A percentile compares a stretch with the other conserved stretches of the same genome.
Conservation (phyloP, 1,140 invertebrate genomes). For the Zeugodacus cucurbitae region DNA sequence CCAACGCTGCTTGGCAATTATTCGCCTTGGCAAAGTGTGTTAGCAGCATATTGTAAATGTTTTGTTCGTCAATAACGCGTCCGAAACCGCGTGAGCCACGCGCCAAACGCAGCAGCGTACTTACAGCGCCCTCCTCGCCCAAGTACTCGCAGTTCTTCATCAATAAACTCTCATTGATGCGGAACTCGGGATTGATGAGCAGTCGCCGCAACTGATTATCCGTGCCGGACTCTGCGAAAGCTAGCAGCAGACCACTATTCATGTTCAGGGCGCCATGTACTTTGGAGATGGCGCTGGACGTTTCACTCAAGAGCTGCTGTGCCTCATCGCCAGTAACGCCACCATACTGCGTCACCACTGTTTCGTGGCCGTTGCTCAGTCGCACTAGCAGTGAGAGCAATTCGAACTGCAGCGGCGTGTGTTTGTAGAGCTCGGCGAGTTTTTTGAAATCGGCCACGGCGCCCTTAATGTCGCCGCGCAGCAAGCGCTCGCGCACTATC, state of each 20-base stretch:
- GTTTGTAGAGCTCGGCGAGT: slow-evolving; percentile 59
- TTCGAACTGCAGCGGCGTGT: slow-evolving; percentile 68
- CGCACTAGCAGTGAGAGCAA: slow-evolving; percentile 65
- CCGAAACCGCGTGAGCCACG: slow-evolving; percentile 55
- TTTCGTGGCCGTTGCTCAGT: slow-evolving; percentile 52
- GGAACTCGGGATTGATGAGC: slow-evolving; percentile 63
- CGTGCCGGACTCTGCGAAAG: slow-evolving; percentile 65
- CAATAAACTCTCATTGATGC: slow-evolving; percentile 58
- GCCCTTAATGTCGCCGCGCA: slow-evolving; percentile 61
- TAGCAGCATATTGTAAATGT: slow-evolving; percentile 66
- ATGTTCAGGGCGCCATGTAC: slow-evolving; percentile 63
- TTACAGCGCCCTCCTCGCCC: slow-evolving; percentile 57
- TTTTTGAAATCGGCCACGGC: slow-evolving; percentile 64
- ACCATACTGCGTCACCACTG: slow-evolving; percentile 46
- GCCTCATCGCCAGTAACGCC: slow-evolving; percentile 43
- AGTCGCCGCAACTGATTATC: slow-evolving; percentile 63
- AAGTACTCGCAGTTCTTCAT: slow-evolving; percentile 60
- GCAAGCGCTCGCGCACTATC: slow-evolving; percentile 66
- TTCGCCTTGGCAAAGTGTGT: slow-evolving; percentile 64
- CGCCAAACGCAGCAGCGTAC: slow-evolving; percentile 60
- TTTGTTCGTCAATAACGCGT: slow-evolving; percentile 55
- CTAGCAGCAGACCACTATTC: slow-evolving; percentile 61
- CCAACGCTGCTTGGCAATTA: slow-evolving; percentile 61
- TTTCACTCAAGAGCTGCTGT: slow-evolving; percentile 60
- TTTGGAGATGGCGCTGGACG: slow-evolving; percentile 56